Conservation (phyloP, 2,797 vertebrate genomes). For the Sebastes taczanowskii region DNA sequence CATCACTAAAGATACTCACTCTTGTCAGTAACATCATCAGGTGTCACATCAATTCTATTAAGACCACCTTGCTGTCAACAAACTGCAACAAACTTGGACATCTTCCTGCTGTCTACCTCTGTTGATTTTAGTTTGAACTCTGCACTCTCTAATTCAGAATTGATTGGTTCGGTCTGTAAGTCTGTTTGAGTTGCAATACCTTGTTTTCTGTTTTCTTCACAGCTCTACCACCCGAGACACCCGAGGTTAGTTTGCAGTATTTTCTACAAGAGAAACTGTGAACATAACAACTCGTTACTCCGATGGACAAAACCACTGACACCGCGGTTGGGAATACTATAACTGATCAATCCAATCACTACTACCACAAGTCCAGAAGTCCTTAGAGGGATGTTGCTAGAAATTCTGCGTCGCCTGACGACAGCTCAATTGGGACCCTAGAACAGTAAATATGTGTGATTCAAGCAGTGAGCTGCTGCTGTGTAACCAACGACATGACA, state of each 20-base stretch:
- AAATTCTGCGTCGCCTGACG: neutral
- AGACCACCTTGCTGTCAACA: neutral
- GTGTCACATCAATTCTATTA: neutral
- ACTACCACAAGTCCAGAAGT: neutral
- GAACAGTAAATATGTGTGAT: neutral
- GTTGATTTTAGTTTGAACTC: slow-evolving; percentile 30
- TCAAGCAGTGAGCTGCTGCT: slow-evolving; percentile 10
- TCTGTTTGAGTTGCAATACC: slow-evolving; percentile 9
- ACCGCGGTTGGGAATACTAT: neutral
- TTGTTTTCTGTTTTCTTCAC: slow-evolving; percentile 25
- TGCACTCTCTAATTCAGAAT: slow-evolving; percentile 40
- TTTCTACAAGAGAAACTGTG: slow-evolving; percentile 29
- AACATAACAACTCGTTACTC: slow-evolving; percentile 25
- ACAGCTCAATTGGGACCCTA: neutral
- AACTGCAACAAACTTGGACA: slow-evolving; percentile 8
- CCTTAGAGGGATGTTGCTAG: neutral
- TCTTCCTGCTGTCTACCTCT: slow-evolving; percentile 18
- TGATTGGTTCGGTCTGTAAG: slow-evolving; percentile 34
- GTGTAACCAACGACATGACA: slow-evolving; percentile 2
- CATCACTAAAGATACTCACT: neutral
- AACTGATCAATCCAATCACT: neutral
- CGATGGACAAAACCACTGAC: slow-evolving; percentile 2
- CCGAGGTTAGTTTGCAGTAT: slow-evolving; percentile 20
- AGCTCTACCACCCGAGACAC: slow-evolving; percentile 2
- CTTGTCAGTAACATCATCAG: neutral